Evolutionary conservation across 2,888 invertebrate genomes (phyloP), one percentile per base, ranked within the genome.

Genomic region (Andrena camellia): DNA sequence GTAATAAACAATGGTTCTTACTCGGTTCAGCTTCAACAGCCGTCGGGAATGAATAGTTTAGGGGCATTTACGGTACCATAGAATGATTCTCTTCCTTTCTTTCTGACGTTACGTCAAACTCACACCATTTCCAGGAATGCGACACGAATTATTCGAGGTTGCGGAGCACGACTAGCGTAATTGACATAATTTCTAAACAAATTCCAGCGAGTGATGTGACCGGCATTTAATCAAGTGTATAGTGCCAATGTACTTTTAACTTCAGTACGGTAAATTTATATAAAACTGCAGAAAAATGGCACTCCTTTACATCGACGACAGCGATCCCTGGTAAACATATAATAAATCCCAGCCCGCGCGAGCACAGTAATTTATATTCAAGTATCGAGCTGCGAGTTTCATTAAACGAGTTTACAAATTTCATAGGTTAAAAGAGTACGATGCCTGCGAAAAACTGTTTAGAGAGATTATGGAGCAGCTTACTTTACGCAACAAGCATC

Each of bases 401-500:
- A 1, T 66, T 20, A 52, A 26, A 17, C 31, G 17, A 20, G 20
- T 42, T 17, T 59, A 42, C 23, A 2, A 50, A 50, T 78, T 52
- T 13, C 29, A 57, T 82, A 96, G 96, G 97, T 93, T 96, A 17
- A 92, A 95, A 0, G 96, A 97, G 90, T 95, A 96, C 92, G 96
- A 96, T 88, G 95, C 96, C 0, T 96, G 96, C 88, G 96, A 96
- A 89, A 95, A 95, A 80, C 91, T 96, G 29, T 95, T 95, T 88
- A 94, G 96, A 63, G 95, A 96, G 87, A 96, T 97, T 66, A 95
- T 96, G 94, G 95, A 95, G 78, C 95, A 96, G 89, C 90, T 97
- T 8, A 95, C 95, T 0, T 91, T 94, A 72, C 94, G 96, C 68
- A 95, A 96, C 85, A 94, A 94, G 82, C 94, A 95, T 83, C 92